phyloP scores from a whole-genome alignment of 1,140 invertebrate genomes.

The Procambarus clarkii region DNA sequence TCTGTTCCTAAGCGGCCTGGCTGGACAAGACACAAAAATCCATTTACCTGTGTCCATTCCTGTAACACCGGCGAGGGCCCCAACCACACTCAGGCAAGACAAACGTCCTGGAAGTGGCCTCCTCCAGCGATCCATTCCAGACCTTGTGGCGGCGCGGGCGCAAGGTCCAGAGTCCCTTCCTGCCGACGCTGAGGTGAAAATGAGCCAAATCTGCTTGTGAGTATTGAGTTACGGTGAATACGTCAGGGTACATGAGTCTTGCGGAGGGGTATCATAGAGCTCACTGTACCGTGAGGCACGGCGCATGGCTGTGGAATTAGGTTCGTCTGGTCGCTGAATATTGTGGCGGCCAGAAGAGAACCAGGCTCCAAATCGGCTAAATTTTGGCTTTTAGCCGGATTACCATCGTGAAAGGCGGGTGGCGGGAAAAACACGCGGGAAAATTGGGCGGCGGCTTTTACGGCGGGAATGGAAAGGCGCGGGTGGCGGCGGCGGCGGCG shows the following conservation, averaged over 20 bases:
- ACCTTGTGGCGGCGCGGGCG: background rate
- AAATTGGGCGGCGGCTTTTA: constrained; percentile 53
- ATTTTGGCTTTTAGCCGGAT: constrained; percentile 66
- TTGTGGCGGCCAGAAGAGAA: constrained; percentile 44
- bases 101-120: constrained; percentile 58
- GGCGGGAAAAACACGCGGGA: constrained; percentile 45
- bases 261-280: constrained; percentile 22
- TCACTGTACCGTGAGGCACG: constrained; percentile 34
- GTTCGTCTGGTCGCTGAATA: constrained; percentile 46
- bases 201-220: constrained; percentile 65
- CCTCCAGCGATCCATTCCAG: constrained; percentile 29
- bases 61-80: constrained; percentile 55
- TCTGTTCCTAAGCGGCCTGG: constrained; percentile 53
- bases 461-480: constrained; percentile 16
- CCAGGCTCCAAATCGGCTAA: constrained; percentile 63
- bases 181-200: constrained; percentile 35
- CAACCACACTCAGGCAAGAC: constrained; percentile 54
- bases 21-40: constrained; percentile 66
- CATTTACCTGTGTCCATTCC: constrained; percentile 63
- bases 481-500: constrained; percentile 4
- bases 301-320: constrained; percentile 39
- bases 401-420: constrained; percentile 59
- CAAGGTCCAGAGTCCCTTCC: constrained; percentile 3
- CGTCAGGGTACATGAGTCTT: constrained; percentile 48
- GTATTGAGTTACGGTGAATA: constrained; percentile 60